Base-by-base conservation (phyloP, 92 coral and sea anemone genomes). In the Palythoa grandis region DNA sequence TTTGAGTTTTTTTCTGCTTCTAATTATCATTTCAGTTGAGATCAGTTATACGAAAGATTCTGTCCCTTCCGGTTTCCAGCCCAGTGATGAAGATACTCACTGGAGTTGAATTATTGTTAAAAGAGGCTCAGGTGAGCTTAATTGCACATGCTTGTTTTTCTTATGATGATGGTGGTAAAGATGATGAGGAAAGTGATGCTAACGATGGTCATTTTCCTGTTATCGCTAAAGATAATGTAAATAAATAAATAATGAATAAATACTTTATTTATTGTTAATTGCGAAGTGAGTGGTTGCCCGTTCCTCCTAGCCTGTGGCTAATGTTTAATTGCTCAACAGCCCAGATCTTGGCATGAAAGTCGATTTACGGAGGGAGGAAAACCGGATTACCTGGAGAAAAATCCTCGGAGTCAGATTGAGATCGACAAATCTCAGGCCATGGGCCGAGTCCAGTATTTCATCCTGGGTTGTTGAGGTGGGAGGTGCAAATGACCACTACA, bases 51-150 rank as follows among this genome's bases (percentile, higher is more conserved):
- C 86, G 90, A 22, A 91, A 93, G 77, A 93, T 97, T 13, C 68
- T 93, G 66, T 85, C 93, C 10, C 86, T 97, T 40, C 93, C 99
- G 15, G 95, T 95, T 22, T 93, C 99, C 72, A 95, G 99, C 87
- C 91, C 99, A 24, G 88, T 95, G 48, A 97, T 97, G 98, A 97
- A 90, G 76, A 87, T 97, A 35, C 91, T 97, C 17, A 95, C 96
- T 4, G 99, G 99, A 43, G 88, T 95, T 39, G 99, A 97, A 78
- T 90, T 97, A 38, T 79, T 97, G 47, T 93, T 97, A 15, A 92
- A 89, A 67, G 93, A 95, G 84, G 94, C 99, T 22, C 99, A 97
- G 99, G 99, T 97, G 52, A 79, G 88, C 2, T 52, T 8, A 11
- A 15, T n/a, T 19, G 0, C 2, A n/a, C 35, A 17, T 11, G 67